A percentile compares a stretch with the other conserved stretches of the same genome.
phyloP scores from a whole-genome alignment of 2,888 invertebrate species.

The Myopa testacea region DNA sequence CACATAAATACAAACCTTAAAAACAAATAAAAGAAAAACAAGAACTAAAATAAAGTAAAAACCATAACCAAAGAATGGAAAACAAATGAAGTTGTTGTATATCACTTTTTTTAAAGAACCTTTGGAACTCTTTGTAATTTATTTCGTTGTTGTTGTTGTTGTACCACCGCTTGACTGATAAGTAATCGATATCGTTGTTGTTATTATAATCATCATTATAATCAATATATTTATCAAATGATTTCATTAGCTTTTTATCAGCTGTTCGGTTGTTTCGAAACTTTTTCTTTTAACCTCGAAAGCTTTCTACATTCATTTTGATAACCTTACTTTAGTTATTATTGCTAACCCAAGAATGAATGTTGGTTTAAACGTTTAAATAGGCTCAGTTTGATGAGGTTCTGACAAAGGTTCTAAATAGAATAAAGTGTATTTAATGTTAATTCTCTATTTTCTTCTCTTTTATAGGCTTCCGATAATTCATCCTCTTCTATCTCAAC shows the following conservation, averaged over 20 bases:
- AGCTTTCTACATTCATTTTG: neutral
- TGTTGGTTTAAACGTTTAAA: no score
- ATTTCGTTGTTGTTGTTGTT: no score
- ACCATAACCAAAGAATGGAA: neutral
- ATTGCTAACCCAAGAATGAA: no score
- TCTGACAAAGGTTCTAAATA: no score
- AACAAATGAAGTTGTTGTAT: no score
- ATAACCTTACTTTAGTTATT: neutral
- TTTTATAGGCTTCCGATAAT: slow-evolving; percentile 59
- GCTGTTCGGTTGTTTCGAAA: neutral
- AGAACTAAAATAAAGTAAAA: neutral
- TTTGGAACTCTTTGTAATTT: no score
- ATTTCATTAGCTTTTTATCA: neutral
- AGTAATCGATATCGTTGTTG: neutral
- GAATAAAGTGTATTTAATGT: neutral
- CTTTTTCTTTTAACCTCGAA: neutral
- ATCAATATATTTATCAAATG: neutral
- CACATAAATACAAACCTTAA: neutral
- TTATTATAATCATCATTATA: neutral
- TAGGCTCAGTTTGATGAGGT: no score
- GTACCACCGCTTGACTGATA: neutral
- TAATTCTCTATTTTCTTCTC: slow-evolving; percentile 9
- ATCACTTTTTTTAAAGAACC: no score
- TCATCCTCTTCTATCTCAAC: slow-evolving; percentile 56
- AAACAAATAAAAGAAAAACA: neutral